Conservation (phyloP, 2,888 invertebrate genomes). For the Spodoptera littoralis region DNA sequence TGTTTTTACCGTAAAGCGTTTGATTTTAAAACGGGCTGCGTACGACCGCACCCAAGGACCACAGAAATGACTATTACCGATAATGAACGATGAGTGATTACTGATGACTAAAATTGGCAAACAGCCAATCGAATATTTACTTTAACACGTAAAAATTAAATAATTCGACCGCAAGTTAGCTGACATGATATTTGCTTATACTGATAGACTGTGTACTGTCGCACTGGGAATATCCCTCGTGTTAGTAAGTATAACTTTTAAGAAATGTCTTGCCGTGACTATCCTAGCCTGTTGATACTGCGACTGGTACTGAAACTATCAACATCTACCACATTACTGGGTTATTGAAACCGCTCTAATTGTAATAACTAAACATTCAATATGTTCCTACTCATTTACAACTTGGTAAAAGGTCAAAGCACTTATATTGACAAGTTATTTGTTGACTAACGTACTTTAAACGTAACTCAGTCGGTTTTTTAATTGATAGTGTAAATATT, state of each 20-base stretch:
- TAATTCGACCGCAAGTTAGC: slow-evolving; percentile 59
- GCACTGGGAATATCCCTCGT: slow-evolving; percentile 56
- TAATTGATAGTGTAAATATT: slow-evolving; percentile 30
- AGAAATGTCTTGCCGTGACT: slow-evolving; percentile 66
- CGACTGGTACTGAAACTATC: slow-evolving; percentile 49
- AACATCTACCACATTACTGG: slow-evolving; percentile 62
- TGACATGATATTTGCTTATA: slow-evolving; percentile 64
- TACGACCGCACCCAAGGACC: slow-evolving; percentile 73
- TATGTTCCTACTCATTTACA: slow-evolving; percentile 65
- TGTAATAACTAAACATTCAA: slow-evolving; percentile 48
- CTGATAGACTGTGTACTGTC: slow-evolving; percentile 54
- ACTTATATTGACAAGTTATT: slow-evolving; percentile 38
- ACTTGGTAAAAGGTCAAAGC: slow-evolving; percentile 58
- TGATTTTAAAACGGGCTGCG: slow-evolving; percentile 52
- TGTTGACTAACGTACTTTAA: slow-evolving; percentile 37
- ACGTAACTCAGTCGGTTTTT: slow-evolving; percentile 31
- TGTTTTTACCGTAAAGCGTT: slow-evolving; percentile 58
- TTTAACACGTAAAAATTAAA: slow-evolving; percentile 69
- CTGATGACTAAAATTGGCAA: slow-evolving; percentile 79
- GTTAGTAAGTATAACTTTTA: slow-evolving; percentile 67
- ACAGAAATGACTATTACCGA: slow-evolving; percentile 67
- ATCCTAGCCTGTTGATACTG: slow-evolving; percentile 46
- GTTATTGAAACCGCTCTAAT: slow-evolving; percentile 66
- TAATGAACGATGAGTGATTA: slow-evolving; percentile 80
- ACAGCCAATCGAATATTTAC: slow-evolving; percentile 78